Evolutionary conservation across 2,113 vertebrate genomes (phyloP), one percentile per base, ranked within the genome.

Genomic region (Engystomops pustulosus): DNA sequence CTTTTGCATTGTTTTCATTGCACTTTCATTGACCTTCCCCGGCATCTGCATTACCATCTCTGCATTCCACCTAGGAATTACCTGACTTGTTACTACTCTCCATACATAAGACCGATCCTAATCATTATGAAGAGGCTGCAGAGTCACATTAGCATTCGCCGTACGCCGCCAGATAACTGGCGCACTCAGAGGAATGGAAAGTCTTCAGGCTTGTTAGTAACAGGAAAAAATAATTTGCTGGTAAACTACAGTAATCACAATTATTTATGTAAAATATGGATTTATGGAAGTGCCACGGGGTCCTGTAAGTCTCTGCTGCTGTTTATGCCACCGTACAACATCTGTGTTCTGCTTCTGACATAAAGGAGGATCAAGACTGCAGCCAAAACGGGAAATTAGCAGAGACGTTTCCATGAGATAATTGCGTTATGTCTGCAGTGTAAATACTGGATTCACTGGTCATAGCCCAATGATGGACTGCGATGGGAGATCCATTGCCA

Each of bases 231-330:
- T 36, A 69, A 49, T 51, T 69, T 80, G 23, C 49, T 69, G 20
- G 41, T 68, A 69, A 80, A 69, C 62, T 68, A 34, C 79, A 69
- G 62, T 68, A 65, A 68, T 80, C 62, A 80, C 41, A 80, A 80
- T 80, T 69, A 80, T 80, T 80, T 49, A 80, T 69, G 79, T 67
- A 80, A 80, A 80, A 68, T 68, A 80, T 80, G 79, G 51, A 80
- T 80, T 80, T 80, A 80, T 80, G 60, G 79, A 80, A 51, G 8
- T 53, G 79, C 79, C 79, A 80, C 45, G 3, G 79, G 62, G 41
- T 80, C 79, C 62, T 30, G 75, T 25, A 38, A 58, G 18, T 23
- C 27, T 68, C 30, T 3, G 44, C 62, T 69, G 23, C 44, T 15
- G 58, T 25, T 32, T 47, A 49, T 51, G 41, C 25, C 78, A 47